phyloP scores from a whole-genome alignment of 2,113 vertebrate genomes.

The Burhinus bistriatus region DNA sequence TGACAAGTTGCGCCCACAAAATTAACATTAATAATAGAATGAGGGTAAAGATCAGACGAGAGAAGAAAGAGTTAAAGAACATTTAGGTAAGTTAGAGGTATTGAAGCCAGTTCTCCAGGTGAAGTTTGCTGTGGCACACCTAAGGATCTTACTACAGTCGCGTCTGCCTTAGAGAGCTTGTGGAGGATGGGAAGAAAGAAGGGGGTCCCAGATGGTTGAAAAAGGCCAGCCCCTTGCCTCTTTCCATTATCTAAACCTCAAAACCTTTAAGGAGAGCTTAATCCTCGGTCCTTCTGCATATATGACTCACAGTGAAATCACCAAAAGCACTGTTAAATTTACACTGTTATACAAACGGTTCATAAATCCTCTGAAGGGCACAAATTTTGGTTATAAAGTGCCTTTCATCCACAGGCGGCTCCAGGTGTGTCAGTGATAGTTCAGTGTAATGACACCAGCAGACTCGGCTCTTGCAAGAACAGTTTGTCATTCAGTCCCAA shows the following conservation, averaged over 20 bases:
- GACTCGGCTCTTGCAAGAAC: not conserved
- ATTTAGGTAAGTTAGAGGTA: not conserved
- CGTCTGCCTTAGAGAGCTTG: not conserved
- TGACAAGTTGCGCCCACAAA: not conserved
- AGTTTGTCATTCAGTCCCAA: constrained; percentile 20
- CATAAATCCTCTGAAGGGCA: not conserved
- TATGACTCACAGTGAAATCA: not conserved
- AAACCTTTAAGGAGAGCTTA: not conserved
- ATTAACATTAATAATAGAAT: not conserved
- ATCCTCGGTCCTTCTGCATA: not conserved
- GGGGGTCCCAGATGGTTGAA: not conserved
- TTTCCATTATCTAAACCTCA: not conserved
- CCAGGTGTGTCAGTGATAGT: constrained; percentile 16
- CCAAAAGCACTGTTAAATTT: not conserved
- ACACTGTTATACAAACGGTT: not conserved
- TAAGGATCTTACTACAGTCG: not conserved
- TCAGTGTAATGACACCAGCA: not conserved
- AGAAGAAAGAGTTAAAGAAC: not conserved
- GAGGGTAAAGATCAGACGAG: not conserved
- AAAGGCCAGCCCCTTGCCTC: not conserved
- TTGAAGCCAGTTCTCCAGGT: not conserved
- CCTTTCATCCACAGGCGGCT: not conserved
- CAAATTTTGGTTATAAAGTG: not conserved
- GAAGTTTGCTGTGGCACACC: not conserved
- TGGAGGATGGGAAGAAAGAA: not conserved